Conservation (phyloP, 2,113 vertebrate species). For the Cynocephalus volans region DNA sequence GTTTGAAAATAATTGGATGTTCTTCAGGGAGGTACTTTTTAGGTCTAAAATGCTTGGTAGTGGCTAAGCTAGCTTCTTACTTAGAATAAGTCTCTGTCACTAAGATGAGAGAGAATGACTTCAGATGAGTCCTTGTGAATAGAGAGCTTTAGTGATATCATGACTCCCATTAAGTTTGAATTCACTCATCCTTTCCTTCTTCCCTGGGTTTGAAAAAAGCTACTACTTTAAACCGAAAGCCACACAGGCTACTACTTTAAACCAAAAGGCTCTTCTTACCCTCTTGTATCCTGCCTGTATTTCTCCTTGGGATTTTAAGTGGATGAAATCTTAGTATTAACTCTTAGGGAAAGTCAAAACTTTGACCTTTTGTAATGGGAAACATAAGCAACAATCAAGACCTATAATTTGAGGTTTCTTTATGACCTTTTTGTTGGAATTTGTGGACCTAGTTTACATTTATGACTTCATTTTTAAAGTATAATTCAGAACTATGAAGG, state of each 20-base stretch:
- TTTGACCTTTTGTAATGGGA: background rate
- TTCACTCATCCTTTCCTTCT: background rate
- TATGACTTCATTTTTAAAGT: conserved; percentile 24
- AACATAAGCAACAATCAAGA: background rate
- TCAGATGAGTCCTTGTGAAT: background rate
- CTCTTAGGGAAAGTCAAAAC: background rate
- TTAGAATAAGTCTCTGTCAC: background rate
- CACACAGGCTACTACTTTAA: background rate
- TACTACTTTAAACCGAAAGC: background rate
- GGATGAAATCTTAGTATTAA: background rate
- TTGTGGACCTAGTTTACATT: background rate
- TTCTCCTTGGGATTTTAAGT: background rate
- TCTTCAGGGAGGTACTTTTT: background rate
- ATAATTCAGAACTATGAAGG: background rate
- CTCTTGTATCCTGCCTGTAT: background rate
- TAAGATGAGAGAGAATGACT: background rate
- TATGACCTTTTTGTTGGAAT: background rate
- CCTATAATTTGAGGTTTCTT: background rate
- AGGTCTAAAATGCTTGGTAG: background rate
- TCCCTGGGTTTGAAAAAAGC: background rate
- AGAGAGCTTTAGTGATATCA: background rate
- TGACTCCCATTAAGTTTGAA: background rate
- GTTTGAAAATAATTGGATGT: background rate
- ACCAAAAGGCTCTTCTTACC: background rate
- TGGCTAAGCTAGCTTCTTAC: background rate